Conservation (phyloP, 2,113 vertebrate genomes). For the Scomber japonicus region DNA sequence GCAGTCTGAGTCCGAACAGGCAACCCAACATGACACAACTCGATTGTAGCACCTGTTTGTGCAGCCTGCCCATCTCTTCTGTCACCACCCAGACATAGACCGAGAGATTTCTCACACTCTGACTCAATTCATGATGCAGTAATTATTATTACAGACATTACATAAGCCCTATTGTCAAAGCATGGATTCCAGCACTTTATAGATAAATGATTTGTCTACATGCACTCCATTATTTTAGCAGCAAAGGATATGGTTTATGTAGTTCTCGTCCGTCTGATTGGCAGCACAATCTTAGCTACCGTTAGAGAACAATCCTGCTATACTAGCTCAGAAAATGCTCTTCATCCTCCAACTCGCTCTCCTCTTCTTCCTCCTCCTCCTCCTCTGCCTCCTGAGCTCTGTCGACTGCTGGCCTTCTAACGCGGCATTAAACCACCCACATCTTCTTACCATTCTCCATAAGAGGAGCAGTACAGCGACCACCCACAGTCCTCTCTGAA, state of each 20-base stretch:
- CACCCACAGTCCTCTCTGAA: constrained; percentile 66
- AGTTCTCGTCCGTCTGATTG: constrained; percentile 3
- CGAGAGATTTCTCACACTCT: constrained; percentile 45
- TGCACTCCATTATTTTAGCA: neutral
- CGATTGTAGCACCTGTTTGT: constrained; percentile 74
- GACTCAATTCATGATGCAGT: constrained; percentile 13
- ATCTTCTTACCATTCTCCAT: constrained; percentile 56
- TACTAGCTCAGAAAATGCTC: constrained; percentile 35
- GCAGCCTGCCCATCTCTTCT: constrained; percentile 47
- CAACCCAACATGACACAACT: constrained; percentile 68
- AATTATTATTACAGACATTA: constrained; percentile 19
- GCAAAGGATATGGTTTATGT: neutral
- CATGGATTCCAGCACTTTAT: neutral
- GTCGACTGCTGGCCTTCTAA: constrained; percentile 58
- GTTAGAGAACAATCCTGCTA: constrained; percentile 30
- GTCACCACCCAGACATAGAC: constrained; percentile 45
- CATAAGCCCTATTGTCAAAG: neutral
- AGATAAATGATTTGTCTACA: neutral
- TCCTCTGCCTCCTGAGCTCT: constrained; percentile 67
- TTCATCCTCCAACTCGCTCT: constrained; percentile 74
- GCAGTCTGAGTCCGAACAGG: constrained; percentile 43
- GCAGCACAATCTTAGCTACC: neutral
- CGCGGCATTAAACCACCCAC: constrained; percentile 73
- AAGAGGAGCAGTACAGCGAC: constrained; percentile 53
- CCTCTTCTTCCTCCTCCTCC: constrained; percentile 77